Percentiles rank a stretch among this genome's conserved stretches.
phyloP scores from a whole-genome alignment of 2,888 invertebrate genomes.

The Eupithecia inturbata region DNA sequence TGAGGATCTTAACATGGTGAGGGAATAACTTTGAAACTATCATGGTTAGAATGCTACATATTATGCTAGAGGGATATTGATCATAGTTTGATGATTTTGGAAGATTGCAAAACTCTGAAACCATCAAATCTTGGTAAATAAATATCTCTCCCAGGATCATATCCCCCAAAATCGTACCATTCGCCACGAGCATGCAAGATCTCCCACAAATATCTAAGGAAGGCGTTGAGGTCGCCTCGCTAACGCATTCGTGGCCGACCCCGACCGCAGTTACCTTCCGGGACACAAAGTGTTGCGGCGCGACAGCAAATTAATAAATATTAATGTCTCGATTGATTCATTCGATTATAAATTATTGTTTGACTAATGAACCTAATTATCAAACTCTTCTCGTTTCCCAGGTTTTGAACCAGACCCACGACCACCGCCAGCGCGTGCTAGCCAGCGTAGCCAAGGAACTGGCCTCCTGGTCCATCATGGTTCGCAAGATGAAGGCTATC shows the following conservation, averaged over 20 bases:
- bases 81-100: not conserved
- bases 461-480: slow-evolving; percentile 95
- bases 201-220: not conserved
- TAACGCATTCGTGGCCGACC: not conserved
- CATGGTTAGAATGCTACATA: not conserved
- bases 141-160: not conserved
- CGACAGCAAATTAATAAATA: not conserved
- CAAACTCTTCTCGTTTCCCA: slow-evolving; percentile 54
- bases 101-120: not conserved
- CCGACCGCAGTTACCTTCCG: not conserved
- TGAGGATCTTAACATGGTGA: slow-evolving; percentile 92
- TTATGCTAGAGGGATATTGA: not conserved
- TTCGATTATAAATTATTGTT: not conserved
- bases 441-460: slow-evolving; percentile 94
- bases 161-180: not conserved
- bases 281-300: not conserved
- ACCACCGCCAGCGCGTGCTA: slow-evolving; percentile 94
- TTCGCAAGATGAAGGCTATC: slow-evolving; percentile 96
- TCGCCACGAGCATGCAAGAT: not conserved
- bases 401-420: slow-evolving; percentile 96
- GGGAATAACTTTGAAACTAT: slow-evolving; percentile 24
- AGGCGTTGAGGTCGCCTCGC: no score
- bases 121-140: not conserved
- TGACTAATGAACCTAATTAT: not conserved
- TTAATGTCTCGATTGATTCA: not conserved